Base-by-base conservation (phyloP, 2,888 invertebrate genomes). In the Conus canariensis region DNA sequence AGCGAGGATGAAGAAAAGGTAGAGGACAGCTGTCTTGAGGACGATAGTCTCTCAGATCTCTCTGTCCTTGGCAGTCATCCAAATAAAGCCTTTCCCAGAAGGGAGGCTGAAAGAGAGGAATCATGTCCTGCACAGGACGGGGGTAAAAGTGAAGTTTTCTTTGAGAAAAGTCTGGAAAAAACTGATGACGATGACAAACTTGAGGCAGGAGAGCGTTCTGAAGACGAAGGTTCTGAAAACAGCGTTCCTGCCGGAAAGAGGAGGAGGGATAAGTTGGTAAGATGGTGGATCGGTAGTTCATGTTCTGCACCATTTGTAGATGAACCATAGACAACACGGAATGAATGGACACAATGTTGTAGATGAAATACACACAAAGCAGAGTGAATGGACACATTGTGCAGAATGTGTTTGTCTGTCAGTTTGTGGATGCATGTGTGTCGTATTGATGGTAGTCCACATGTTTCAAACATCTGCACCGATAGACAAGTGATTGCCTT, bases 221-320 rank as follows among this genome's bases (percentile, higher is more conserved):
- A 59, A n/a, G 89, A 70, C 56, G 70, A 85, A 19, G 19, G 67
- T 85, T 22, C 60, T 58, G 58, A 89, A n/a, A 85, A 89, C 82
- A 82, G 59, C 16, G 56, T 9, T 83, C 82, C 74, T 59, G 60
- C 12, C 4, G 67, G 25, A 19, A 83, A 60, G 83, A 83, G 59
- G 83, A 87, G 45, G 87, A 45, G 14, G 87, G 86, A 86, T 60
- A 86, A 86, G 45, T 30, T 86, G 86, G 86, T 86, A 67, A 86
- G 86, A 67, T 19, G 14, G 58, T 58, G 58, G 22, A 10, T 16
- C 19, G 45, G 3, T 30, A 22, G 30, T 80, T 30, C 19, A 22
- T 70, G 22, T 70, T 70, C 70, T 8, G 70, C 70, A 70, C 70
- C 64, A 64, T 64, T 64, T 16, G 16, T 64, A 64, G 64, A 64